Base-by-base conservation (phyloP, 2,888 invertebrate genomes). In the Venusia cambrica region DNA sequence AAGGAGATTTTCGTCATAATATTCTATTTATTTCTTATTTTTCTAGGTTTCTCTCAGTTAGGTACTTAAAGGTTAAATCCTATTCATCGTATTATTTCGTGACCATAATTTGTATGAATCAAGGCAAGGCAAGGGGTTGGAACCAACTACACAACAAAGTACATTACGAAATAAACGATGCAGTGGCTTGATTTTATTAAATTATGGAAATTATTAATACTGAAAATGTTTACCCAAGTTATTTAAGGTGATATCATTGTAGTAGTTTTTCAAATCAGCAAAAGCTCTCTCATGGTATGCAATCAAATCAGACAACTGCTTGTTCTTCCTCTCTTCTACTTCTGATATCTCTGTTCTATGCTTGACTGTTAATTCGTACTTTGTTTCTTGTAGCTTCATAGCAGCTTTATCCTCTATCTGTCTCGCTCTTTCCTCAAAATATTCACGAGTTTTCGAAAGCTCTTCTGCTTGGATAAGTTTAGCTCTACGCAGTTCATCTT, bases 201-300 rank as follows among this genome's bases (percentile, higher is more conserved):
- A 7, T 10, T 16, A 5, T 26, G 5, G 1, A 7, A 11, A 17
- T 9, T 27, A 31, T 17, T 12, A 20, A 12, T 2, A 5, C 2
- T 16, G 16, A 6, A 32, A 12, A 3, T 10, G 36, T 62, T 57
- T 45, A 79, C 96, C 95, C 48, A 98, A 87, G 77, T 98, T 98
- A 72, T 97, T 97, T 5, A 97, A 84, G 0, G 97, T 97, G 30
- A 98, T 97, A 58, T 97, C 97, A 61, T 97, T 97, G 65, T 97
- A 98, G 78, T 97, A 98, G 73, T 94, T 95, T 72, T 97, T 97
- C 81, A 98, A 92, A 69, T 97, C 96, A 20, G 91, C 89, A 67
- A 97, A 96, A 0, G 95, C 93, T 53, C 91, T 91, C 45, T 96
- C 96, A 62, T 98, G 97, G 58, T 93, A 92, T 15, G 90, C 88